Percentiles rank a stretch among this genome's conserved stretches.
Evolutionary conservation across 2,113 vertebrate genomes (phyloP).

Genomic region (Caracal caracal): DNA sequence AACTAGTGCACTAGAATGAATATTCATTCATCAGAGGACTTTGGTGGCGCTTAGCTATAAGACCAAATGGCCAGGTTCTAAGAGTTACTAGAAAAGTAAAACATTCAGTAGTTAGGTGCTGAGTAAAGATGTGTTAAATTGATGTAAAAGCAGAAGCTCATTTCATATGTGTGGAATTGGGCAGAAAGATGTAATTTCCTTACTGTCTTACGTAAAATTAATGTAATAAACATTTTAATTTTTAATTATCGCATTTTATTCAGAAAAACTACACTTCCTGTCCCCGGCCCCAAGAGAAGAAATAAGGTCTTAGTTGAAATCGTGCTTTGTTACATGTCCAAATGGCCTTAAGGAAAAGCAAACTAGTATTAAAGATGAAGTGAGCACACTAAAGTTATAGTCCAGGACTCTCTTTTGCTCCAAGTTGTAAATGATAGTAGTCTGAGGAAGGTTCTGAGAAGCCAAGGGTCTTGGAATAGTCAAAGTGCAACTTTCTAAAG

Average conservation of each 20-base stretch:
- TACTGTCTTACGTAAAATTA: slow-evolving; percentile 36
- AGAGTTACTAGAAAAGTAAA: neutral
- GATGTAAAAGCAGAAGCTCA: neutral
- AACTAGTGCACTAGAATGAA: neutral
- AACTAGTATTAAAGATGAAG: neutral
- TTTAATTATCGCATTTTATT: neutral
- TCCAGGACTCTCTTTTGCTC: neutral
- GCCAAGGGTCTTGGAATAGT: neutral
- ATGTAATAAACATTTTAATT: neutral
- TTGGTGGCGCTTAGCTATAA: neutral
- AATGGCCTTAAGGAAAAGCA: neutral
- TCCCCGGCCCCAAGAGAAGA: neutral
- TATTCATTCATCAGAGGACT: neutral
- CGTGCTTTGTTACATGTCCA: neutral
- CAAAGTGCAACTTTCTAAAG: neutral
- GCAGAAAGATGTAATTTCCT: neutral
- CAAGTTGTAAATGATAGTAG: neutral
- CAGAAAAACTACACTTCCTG: neutral
- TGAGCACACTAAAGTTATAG: neutral
- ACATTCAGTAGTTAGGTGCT: neutral
- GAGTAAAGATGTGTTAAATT: neutral
- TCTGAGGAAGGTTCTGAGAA: neutral
- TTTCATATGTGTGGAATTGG: neutral
- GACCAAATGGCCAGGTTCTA: neutral
- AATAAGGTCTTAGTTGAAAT: slow-evolving; percentile 32